Conservation (phyloP, 2,113 vertebrate species). For the Pithys albifrons region DNA sequence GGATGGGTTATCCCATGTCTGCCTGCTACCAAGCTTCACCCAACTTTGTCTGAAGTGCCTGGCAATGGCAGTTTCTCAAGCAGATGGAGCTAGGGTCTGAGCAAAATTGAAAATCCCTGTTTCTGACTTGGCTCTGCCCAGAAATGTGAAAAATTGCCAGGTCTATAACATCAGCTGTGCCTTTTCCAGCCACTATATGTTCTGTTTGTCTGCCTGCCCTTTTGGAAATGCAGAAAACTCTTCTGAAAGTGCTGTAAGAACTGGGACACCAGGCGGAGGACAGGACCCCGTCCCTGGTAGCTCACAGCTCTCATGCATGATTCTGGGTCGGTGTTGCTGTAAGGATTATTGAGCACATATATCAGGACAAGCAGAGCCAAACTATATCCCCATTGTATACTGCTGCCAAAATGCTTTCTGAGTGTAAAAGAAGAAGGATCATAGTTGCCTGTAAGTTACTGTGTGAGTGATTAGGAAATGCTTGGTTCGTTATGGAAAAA, state of each 20-base stretch:
- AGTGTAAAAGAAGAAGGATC: not conserved
- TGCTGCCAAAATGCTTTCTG: not conserved
- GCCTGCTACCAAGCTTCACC: not conserved
- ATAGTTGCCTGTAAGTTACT: not conserved
- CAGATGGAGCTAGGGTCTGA: not conserved
- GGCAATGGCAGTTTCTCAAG: not conserved
- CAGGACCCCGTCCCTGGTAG: not conserved
- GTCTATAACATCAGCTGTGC: not conserved
- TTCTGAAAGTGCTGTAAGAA: not conserved
- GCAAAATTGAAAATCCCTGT: not conserved
- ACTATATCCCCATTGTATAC: not conserved
- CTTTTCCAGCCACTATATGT: not conserved
- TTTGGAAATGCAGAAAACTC: not conserved
- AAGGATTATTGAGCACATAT: not conserved
- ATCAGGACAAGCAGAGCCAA: not conserved
- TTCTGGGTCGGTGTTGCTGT: not conserved
- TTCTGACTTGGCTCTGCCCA: not conserved
- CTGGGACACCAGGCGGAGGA: not conserved
- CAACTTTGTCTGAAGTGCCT: not conserved
- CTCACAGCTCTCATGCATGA: not conserved
- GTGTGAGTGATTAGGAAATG: not conserved
- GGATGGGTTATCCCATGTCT: not conserved
- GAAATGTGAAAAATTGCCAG: not conserved
- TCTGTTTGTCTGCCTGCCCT: not conserved
- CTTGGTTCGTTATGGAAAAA: not conserved